Conservation (phyloP, 2,888 invertebrate genomes). For the Dione vanillae region DNA sequence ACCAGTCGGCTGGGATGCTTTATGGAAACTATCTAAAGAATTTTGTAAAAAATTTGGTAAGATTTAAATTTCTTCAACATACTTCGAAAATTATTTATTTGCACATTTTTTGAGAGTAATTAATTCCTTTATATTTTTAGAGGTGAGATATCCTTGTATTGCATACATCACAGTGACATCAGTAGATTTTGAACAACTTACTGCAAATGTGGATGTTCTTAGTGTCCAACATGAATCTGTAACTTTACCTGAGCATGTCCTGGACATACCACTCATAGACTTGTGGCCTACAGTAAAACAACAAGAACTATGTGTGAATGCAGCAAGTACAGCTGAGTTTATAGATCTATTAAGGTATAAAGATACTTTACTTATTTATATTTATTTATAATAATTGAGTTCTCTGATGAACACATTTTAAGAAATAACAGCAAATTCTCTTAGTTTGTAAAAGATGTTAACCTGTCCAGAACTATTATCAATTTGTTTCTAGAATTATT, state of each 20-base stretch:
- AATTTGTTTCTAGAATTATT: too few relatives aligned
- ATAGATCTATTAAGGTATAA: slow-evolving; percentile 84
- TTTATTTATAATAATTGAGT: background rate
- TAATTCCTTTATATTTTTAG: slow-evolving; percentile 51
- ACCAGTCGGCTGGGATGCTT: slow-evolving; percentile 87
- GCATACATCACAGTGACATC: slow-evolving; percentile 85
- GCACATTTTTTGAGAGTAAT: too few relatives aligned
- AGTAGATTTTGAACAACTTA: slow-evolving; percentile 81
- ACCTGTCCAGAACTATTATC: too few relatives aligned
- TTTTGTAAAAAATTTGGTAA: slow-evolving; percentile 85
- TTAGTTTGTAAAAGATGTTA: too few relatives aligned
- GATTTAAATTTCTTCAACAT: slow-evolving; percentile 36
- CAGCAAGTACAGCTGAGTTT: slow-evolving; percentile 85
- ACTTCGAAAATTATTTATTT: too few relatives aligned
- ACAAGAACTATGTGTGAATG: slow-evolving; percentile 82
- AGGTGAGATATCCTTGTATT: slow-evolving; percentile 86
- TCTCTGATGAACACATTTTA: too few relatives aligned
- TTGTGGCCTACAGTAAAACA: slow-evolving; percentile 87
- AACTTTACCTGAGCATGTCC: slow-evolving; percentile 83
- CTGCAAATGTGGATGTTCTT: slow-evolving; percentile 84
- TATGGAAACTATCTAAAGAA: slow-evolving; percentile 87
- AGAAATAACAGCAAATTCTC: too few relatives aligned
- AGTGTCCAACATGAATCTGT: slow-evolving; percentile 87
- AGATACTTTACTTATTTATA: slow-evolving; percentile 2
- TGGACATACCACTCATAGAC: slow-evolving; percentile 85